These are phyloP conservation scores for Cryptoblepharus egeriae DNA, from an alignment of 2,797 vertebrate genomes.

Conservation along the genomic window DNA sequence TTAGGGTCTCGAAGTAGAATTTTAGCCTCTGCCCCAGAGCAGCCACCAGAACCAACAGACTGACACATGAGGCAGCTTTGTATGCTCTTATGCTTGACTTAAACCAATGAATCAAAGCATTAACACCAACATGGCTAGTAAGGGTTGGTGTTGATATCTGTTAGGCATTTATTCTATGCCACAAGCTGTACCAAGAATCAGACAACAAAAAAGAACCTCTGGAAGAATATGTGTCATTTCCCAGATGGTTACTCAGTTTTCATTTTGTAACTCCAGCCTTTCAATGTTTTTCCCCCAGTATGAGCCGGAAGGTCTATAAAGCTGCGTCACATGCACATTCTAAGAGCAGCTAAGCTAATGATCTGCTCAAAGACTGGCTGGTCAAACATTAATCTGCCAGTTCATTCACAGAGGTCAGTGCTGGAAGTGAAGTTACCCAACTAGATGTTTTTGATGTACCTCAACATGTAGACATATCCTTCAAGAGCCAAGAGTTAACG, in stretches of 20 bases:
- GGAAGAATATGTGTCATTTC: background rate
- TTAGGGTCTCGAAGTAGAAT: background rate
- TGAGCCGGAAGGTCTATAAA: background rate
- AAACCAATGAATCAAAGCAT: background rate
- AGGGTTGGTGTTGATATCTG: background rate
- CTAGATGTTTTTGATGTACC: background rate
- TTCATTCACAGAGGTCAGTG: background rate
- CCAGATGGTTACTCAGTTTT: background rate
- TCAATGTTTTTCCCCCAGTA: background rate
- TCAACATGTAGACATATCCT: background rate
- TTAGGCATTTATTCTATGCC: background rate
- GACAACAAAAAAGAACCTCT: background rate
- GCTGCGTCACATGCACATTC: slow-evolving; percentile 10
- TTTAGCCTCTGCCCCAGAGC: background rate
- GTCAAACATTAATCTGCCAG: slow-evolving; percentile 32
- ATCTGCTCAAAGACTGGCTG: slow-evolving; percentile 10
- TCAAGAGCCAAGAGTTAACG: background rate
- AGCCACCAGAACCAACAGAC: no score
- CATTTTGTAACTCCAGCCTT: background rate
- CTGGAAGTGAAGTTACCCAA: background rate
- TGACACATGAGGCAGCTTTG: background rate
- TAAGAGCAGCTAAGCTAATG: slow-evolving; percentile 12
- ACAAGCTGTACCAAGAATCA: background rate
- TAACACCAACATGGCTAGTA: background rate
- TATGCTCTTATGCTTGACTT: background rate